phyloP scores from a whole-genome alignment of 2,888 invertebrate genomes.

The Dyspetes luteomarginatus region DNA sequence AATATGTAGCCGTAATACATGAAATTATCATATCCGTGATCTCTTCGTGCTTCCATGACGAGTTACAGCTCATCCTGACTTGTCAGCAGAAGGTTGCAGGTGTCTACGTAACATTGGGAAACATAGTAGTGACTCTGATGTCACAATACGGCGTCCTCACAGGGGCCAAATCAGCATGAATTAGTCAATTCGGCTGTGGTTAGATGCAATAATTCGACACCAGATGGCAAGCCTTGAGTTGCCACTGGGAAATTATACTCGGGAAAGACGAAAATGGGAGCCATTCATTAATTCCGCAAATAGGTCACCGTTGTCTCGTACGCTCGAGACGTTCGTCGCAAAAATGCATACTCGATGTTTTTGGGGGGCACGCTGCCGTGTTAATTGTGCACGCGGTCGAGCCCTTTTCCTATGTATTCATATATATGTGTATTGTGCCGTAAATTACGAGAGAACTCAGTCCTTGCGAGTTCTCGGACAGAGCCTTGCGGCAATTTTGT shows the following conservation, averaged over 20 bases:
- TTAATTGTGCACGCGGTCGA: not conserved
- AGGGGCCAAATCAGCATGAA: no score
- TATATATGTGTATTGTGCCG: not conserved
- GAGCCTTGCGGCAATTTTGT: constrained; percentile 26
- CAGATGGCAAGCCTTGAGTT: no score
- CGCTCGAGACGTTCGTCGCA: constrained; percentile 2
- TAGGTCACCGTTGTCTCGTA: constrained; percentile 11
- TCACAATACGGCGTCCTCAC: no score
- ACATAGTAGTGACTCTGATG: no score
- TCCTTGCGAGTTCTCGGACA: not conserved
- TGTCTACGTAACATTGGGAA: no score
- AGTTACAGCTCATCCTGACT: no score
- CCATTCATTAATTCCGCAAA: constrained; percentile 21
- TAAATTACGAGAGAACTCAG: no score
- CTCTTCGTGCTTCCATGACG: not conserved
- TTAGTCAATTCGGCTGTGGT: no score
- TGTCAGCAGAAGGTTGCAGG: no score
- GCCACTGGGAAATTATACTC: no score
- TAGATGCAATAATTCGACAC: no score
- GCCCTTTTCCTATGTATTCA: not conserved
- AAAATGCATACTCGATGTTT: constrained; percentile 18
- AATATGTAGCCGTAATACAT: constrained; percentile 15
- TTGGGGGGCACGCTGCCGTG: not conserved
- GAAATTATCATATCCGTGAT: not conserved
- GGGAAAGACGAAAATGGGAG: not conserved